These are phyloP conservation scores for Macroteleia sp. DNA, from an alignment of 2,888 invertebrate genomes.

Conservation along the genomic window DNA sequence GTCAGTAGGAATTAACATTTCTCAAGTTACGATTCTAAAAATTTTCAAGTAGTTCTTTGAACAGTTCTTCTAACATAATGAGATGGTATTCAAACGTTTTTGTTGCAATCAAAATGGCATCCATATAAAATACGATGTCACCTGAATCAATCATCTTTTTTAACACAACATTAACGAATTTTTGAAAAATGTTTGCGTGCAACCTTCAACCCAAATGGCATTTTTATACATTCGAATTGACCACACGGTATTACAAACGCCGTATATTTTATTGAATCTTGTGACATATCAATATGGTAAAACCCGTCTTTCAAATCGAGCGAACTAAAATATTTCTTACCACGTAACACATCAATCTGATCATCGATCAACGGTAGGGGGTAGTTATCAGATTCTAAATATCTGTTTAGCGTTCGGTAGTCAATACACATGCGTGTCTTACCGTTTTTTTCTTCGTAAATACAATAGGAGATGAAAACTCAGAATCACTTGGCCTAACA, in stretches of 20 bases:
- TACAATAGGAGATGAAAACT: slow-evolving; percentile 22
- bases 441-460: slow-evolving; percentile 1
- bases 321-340: slow-evolving; percentile 3
- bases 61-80: background rate
- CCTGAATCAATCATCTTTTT: slow-evolving; percentile 9
- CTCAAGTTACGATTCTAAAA: background rate
- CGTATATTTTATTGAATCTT: slow-evolving; percentile 13
- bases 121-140: slow-evolving; percentile 10
- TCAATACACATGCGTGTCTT: slow-evolving; percentile 13
- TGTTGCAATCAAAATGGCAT: slow-evolving; percentile 13
- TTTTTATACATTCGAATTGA: slow-evolving; percentile 16
- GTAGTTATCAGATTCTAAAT: slow-evolving; percentile 12
- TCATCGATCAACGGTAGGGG: slow-evolving; percentile 27
- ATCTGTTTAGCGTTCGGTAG: slow-evolving; percentile 11
- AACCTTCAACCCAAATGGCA: slow-evolving; percentile 28
- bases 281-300: slow-evolving; percentile 11
- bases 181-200: slow-evolving; percentile 20
- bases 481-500: slow-evolving; percentile 19
- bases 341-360: background rate
- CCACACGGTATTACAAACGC: slow-evolving; percentile 18
- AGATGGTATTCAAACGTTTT: slow-evolving; percentile 14
- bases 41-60: slow-evolving; percentile 1
- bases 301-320: slow-evolving; percentile 29
- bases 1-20: slow-evolving; percentile 14
- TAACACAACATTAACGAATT: slow-evolving; percentile 5